Conservation (phyloP, 2,888 invertebrate genomes). For the Trissonchulus sp. region DNA sequence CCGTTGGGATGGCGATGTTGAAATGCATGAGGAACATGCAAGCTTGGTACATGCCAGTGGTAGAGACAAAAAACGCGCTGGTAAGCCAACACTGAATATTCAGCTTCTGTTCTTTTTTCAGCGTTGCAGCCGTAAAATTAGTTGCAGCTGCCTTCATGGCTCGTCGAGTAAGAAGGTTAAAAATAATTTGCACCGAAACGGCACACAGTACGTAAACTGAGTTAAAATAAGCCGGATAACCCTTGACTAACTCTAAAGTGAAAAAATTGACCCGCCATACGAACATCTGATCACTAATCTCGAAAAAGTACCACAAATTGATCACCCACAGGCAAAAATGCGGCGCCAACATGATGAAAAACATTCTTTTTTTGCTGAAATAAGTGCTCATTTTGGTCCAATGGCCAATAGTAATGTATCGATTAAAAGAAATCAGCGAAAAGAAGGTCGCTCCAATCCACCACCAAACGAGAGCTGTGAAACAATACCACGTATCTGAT, state of each 20-base stretch:
- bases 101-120: background rate
- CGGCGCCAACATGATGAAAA: background rate
- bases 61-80: background rate
- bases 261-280: background rate
- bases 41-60: too few relatives aligned
- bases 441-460: background rate
- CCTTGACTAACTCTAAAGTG: too few relatives aligned
- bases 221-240: background rate
- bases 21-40: too few relatives aligned
- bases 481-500: background rate
- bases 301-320: background rate
- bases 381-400: background rate
- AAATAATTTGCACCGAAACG: background rate
- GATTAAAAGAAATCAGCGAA: background rate
- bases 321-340: background rate
- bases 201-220: background rate
- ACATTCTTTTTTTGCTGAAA: background rate
- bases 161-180: background rate
- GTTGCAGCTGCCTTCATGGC: background rate
- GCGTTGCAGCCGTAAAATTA: background rate
- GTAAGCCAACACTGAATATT: background rate
- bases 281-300: background rate
- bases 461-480: background rate
- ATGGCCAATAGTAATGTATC: background rate
- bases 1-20: too few relatives aligned